Conservation (phyloP, 2,888 invertebrate species). For the Cremastinae sp. region DNA sequence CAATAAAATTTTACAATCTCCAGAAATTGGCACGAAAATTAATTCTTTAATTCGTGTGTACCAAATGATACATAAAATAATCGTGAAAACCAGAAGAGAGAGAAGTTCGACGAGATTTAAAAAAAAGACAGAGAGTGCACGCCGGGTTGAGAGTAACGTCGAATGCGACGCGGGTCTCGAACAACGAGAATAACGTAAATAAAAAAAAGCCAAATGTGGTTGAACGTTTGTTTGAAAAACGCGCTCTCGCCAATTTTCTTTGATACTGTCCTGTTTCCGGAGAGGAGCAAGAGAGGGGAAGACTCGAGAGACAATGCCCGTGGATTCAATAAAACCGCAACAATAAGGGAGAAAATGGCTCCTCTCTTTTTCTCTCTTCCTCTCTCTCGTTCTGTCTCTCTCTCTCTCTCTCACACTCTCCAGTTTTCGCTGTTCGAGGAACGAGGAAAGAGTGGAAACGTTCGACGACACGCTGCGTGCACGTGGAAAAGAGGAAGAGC, state of each 20-base stretch:
- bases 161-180: constrained; percentile 6
- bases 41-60: constrained; percentile 1
- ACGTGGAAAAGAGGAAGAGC: constrained; percentile 37
- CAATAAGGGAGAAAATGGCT: constrained; percentile 76
- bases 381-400: constrained; percentile 18
- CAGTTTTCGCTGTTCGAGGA: not conserved
- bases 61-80: constrained; percentile 34
- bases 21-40: too few relatives aligned
- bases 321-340: constrained; percentile 80
- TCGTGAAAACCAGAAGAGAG: constrained; percentile 11
- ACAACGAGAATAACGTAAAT: constrained; percentile 22
- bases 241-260: constrained; percentile 71
- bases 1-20: constrained; percentile 1
- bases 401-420: constrained; percentile 50
- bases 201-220: constrained; percentile 26
- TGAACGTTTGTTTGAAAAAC: constrained; percentile 60
- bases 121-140: too few relatives aligned
- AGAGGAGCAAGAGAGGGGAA: constrained; percentile 3
- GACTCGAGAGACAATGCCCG: constrained; percentile 72
- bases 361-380: too few relatives aligned
- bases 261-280: constrained; percentile 70
- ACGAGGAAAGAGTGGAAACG: constrained; percentile 35
- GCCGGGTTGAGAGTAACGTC: constrained; percentile 21
- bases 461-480: constrained; percentile 50
- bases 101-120: constrained; percentile 14